Evolutionary conservation across 53 echinoderm and acorn worm genomes (phyloP).

Genomic region (Holothuria scabra): DNA sequence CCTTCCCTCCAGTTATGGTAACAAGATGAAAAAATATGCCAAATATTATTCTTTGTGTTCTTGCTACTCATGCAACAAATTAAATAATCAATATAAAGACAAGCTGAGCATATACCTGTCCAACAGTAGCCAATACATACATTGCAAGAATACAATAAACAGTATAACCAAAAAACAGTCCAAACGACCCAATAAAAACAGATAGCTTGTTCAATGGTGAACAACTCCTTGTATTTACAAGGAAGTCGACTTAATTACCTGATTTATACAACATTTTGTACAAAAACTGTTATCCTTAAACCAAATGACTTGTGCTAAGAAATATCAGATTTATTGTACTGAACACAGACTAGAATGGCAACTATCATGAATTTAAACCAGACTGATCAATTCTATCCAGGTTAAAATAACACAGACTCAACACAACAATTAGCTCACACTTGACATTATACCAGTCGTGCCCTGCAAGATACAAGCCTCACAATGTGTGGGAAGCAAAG

Average conservation of each 20-base stretch:
- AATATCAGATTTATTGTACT: slow-evolving; percentile 1
- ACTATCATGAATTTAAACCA: neutral
- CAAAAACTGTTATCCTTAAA: slow-evolving; percentile 31
- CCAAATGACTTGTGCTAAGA: slow-evolving; percentile 18
- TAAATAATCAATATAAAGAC: too few relatives aligned
- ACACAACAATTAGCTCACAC: slow-evolving; percentile 34
- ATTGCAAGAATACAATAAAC: too few relatives aligned
- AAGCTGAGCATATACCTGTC: too few relatives aligned
- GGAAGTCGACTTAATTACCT: slow-evolving; percentile 13
- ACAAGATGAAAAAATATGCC: too few relatives aligned
- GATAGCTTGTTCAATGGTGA: slow-evolving; percentile 6
- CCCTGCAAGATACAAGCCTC: neutral
- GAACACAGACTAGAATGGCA: neutral
- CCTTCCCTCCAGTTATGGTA: too few relatives aligned
- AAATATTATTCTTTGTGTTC: too few relatives aligned
- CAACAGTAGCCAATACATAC: too few relatives aligned
- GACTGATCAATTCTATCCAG: slow-evolving; percentile 37
- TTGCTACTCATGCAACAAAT: too few relatives aligned
- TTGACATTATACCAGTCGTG: neutral
- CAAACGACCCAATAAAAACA: slow-evolving; percentile 30
- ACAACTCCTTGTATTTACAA: slow-evolving; percentile 13
- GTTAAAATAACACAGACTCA: slow-evolving; percentile 25
- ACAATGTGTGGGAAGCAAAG: slow-evolving; percentile 4
- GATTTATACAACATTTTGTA: slow-evolving; percentile 7
- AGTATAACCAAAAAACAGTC: neutral